Evolutionary conservation across 2,797 vertebrate species (phyloP), one percentile per base, ranked within the genome.

Genomic region (Pyrocephalus nanus): DNA sequence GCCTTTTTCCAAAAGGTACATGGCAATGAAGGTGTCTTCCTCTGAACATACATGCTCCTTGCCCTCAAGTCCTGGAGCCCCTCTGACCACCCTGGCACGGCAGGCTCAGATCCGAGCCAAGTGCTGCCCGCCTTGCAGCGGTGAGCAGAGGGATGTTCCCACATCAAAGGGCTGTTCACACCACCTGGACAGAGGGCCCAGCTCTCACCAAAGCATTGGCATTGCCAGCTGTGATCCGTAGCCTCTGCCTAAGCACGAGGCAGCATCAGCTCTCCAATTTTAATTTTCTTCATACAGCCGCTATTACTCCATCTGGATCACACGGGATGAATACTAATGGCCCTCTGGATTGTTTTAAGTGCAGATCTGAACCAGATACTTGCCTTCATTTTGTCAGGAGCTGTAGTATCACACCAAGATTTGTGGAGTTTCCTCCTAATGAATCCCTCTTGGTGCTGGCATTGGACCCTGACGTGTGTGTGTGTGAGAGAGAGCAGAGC

Each of bases 301-400:
- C 92, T 78, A 88, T 97, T 92, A 91, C 90, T 97, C 96, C 79
- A 53, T 73, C 86, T 80, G 88, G 95, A 94, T 90, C 86, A 72
- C 22, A 64, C 20, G 22, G 92, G 86, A 83, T 95, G 98, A 97
- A 98, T 98, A 86, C 97, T 98, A 97, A 98, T 97, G 94, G 95
- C 88, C 74, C 92, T 97, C 94, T 32, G 96, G 97, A 95, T 97
- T 98, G 97, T 97, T 98, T 97, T 96, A 97, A 97, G 97, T 96
- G 97, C 97, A 96, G 97, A 98, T 98, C 96, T 97, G 96, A 98
- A 97, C 88, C 92, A 97, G 96, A 96, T 93, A 95, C 93, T 95
- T 89, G 95, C 96, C 98, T 98, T 98, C 97, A 96, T 98, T 98
- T 97, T 97, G 96, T 97, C 97, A 96, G 96, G 96, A 96, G 96